Evolutionary conservation across 2,113 vertebrate species (phyloP), one percentile per base, ranked within the genome.

Genomic region (Eretmochelys imbricata): DNA sequence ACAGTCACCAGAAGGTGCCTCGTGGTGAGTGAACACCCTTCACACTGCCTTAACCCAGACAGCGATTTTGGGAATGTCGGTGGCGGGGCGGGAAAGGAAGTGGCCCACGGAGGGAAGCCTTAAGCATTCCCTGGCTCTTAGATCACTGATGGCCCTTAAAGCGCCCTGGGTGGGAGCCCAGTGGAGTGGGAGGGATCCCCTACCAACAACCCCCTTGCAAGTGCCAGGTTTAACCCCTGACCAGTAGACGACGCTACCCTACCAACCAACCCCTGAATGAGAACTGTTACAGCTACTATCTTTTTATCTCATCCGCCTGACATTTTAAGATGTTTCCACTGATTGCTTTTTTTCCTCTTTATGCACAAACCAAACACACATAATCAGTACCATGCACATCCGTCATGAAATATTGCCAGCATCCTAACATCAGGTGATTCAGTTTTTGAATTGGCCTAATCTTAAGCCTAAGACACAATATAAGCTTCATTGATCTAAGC

Each of bases 401-500:
- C 17, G 8, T 95, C 96, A 92, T 83, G 94, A 94, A 96, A 94
- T 92, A 94, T 94, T 93, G 93, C 93, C 85, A 92, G 93, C 90
- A 97, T 93, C 91, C 92, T 85, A 93, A 91, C 82, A 5, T 89
- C 85, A 96, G 91, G 89, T 78, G 91, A 97, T 94, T 96, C 91
- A 94, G 89, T 97, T 84, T 85, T 91, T 93, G 95, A 97, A 97
- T 95, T 94, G 96, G 93, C n/a, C 0, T 95, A 96, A 97, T 94
- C 97, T 96, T 97, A 98, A 91, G 89, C 94, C 94, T 98, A 95
- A 97, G 96, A 95, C 95, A 96, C 90, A 89, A 89, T 92, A 92
- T 97, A 97, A 97, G 96, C 95, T 93, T 96, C 97, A 98, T 97
- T 96, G 97, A 98, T 98, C 97, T 84, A 93, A 87, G 85, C 96